These are phyloP conservation scores for Spisula subtruncata DNA, from an alignment of 2,888 invertebrate genomes.

Conservation along the genomic window DNA sequence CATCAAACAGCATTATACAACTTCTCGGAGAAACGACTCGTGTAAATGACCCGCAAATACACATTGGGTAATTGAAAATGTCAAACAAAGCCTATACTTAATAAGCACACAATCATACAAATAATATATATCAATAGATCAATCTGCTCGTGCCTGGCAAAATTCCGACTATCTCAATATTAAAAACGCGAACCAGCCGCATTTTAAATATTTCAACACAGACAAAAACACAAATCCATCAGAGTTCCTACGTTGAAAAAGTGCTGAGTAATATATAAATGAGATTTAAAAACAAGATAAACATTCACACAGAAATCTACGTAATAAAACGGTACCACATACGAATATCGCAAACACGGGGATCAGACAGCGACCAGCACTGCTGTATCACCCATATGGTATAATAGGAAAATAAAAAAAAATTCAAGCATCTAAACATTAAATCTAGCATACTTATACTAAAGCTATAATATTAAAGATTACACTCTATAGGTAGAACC, in stretches of 20 bases:
- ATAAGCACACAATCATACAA: slow-evolving; percentile 34
- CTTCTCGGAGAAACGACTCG: slow-evolving; percentile 54
- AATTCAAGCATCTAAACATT: neutral
- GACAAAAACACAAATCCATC: slow-evolving; percentile 70
- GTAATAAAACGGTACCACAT: neutral
- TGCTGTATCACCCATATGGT: neutral
- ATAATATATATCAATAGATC: slow-evolving; percentile 10
- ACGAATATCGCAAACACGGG: neutral
- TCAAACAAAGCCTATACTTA: slow-evolving; percentile 45
- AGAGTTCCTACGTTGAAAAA: slow-evolving; percentile 32
- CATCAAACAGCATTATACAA: slow-evolving; percentile 32
- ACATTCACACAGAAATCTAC: slow-evolving; percentile 15
- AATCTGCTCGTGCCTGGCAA: slow-evolving; percentile 32
- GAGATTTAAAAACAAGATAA: slow-evolving; percentile 24
- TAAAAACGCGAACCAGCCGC: slow-evolving; percentile 40
- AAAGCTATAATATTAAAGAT: neutral
- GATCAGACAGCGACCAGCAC: slow-evolving; percentile 36
- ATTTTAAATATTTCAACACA: slow-evolving; percentile 58
- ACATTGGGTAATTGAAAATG: slow-evolving; percentile 69
- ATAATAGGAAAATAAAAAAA: slow-evolving; percentile 1
- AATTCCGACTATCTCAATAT: slow-evolving; percentile 13
- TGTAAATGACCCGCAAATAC: slow-evolving; percentile 51
- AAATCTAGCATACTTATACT: neutral
- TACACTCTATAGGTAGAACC: neutral
- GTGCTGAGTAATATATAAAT: slow-evolving; percentile 40